A percentile compares a stretch with the other conserved stretches of the same genome.
These are phyloP conservation scores for Tetanocera ferruginea DNA, from an alignment of 2,888 invertebrate genomes.

Conservation along the genomic window DNA sequence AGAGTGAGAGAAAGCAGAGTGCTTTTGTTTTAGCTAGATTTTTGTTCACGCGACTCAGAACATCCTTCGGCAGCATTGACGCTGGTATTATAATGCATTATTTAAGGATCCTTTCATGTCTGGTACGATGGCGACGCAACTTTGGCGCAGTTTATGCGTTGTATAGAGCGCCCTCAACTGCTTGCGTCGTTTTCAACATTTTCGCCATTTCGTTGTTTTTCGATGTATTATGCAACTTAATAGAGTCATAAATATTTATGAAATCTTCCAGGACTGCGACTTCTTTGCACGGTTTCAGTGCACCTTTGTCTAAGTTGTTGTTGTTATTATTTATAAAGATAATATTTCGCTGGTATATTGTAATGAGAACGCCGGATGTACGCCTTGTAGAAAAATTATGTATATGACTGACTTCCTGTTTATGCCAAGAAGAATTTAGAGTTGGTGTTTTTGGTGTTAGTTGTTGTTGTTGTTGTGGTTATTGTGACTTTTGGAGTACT, in stretches of 20 bases:
- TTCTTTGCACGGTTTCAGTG: background rate
- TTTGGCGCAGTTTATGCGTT: background rate
- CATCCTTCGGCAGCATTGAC: too few species aligned
- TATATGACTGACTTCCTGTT: constrained; percentile 26
- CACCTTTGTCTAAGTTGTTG: background rate
- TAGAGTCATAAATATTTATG: constrained; percentile 70
- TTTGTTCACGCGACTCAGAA: background rate
- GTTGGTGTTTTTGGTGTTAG: background rate
- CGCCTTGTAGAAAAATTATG: background rate
- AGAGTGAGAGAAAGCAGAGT: background rate
- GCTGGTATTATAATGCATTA: constrained; percentile 20
- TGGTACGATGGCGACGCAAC: background rate
- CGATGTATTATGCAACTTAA: constrained; percentile 55
- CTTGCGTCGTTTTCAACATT: background rate
- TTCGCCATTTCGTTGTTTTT: background rate
- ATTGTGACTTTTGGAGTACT: background rate
- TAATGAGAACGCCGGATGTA: constrained; percentile 4
- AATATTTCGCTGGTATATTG: background rate
- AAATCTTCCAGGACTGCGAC: constrained; percentile 55
- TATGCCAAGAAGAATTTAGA: constrained; percentile 3
- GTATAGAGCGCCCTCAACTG: background rate
- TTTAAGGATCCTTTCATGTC: constrained; percentile 25
- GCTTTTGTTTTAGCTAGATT: background rate
- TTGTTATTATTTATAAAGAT: constrained; percentile 1
- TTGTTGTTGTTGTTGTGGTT: background rate